Base-by-base conservation (phyloP, 2,797 vertebrate species). In the Chiropotes sagulatus region DNA sequence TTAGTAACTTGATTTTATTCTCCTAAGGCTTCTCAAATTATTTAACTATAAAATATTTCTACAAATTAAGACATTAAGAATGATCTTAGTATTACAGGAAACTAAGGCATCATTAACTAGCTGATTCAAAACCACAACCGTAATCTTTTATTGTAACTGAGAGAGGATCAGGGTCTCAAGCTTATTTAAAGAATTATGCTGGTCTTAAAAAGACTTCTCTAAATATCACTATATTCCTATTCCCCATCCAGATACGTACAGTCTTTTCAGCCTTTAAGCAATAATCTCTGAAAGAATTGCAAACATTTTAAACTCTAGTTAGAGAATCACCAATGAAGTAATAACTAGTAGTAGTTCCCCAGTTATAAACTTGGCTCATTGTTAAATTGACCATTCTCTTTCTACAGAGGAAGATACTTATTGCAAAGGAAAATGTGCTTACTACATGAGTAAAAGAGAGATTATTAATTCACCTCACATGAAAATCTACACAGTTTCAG, bases 31-130 rank as follows among this genome's bases (percentile, higher is more conserved):
- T 44, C 58, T 94, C 80, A 95, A 88, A 95, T 90, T n/a, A 93
- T 80, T 73, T 87, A 79, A 84, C 48, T 89, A 33, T 64, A 86
- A 95, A 94, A 86, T 85, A 95, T 48, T 93, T 88, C 94, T 86
- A 91, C 70, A 15, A 86, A 79, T 79, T 48, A 88, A 97, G 20
- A 95, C 73, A 96, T 19, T 8, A 90, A 61, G n/a, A 41, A 52
- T 88, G 72, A 73, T 61, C 93, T 91, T 86, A 26, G 33, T 84
- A 88, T 83, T 80, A 24, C 28, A 89, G 15, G 14, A 58, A 93
- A 76, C 48, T 81, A 94, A 73, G 7, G 75, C 24, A 82, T 79
- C 81, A 80, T 39, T 82, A 70, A 90, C 89, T 50, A 78, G 79
- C 57, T 79, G 78, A 85, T 78, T 97, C 26, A 76, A 94, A 96